Base-by-base conservation (phyloP, 2,797 vertebrate genomes). In the Micromesistius poutassou region DNA sequence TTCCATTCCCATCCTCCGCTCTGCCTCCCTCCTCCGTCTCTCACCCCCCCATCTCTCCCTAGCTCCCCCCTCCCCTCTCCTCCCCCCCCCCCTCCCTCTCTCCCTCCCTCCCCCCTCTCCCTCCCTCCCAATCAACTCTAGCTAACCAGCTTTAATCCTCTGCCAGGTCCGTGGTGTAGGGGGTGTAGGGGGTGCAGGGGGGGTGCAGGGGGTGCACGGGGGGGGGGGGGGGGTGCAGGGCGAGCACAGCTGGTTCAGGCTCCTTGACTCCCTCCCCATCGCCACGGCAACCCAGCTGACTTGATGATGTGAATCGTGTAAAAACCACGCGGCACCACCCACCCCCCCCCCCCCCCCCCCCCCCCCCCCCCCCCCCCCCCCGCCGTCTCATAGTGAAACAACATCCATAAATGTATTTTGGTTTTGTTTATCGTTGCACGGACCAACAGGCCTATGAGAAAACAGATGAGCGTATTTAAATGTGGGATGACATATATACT, bases 181-280 rank as follows among this genome's bases (percentile, higher is more conserved):
- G n/a, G n/a, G n/a, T n/a, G n/a, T n/a, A n/a, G n/a, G n/a, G n/a
- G n/a, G n/a, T n/a, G n/a, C n/a, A n/a, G 74, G 73, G 46, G 62
- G 70, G 81, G 68, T 71, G 73, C 46, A 46, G 71, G 82, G 71
- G 35, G 35, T n/a, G n/a, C n/a, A n/a, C n/a, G n/a, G n/a, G n/a
- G n/a, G n/a, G n/a, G n/a, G n/a, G n/a, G n/a, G n/a, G n/a, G n/a
- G n/a, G n/a, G n/a, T n/a, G n/a, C n/a, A n/a, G n/a, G n/a, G n/a
- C n/a, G 72, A 81, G 68, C 85, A 84, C 83, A 86, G 79, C 87
- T 88, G 82, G 84, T 79, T 85, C 84, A 77, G 71, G 72, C 30
- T 68, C 76, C 55, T 66, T 76, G 28, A 81, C 73, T 80, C 75
- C n/a, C 73, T 25, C 74, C 35, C 12, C 74, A 30, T 2, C 62